Evolutionary conservation across 2,113 vertebrate genomes (phyloP).

Genomic region (Phrynocephalus versicolor): DNA sequence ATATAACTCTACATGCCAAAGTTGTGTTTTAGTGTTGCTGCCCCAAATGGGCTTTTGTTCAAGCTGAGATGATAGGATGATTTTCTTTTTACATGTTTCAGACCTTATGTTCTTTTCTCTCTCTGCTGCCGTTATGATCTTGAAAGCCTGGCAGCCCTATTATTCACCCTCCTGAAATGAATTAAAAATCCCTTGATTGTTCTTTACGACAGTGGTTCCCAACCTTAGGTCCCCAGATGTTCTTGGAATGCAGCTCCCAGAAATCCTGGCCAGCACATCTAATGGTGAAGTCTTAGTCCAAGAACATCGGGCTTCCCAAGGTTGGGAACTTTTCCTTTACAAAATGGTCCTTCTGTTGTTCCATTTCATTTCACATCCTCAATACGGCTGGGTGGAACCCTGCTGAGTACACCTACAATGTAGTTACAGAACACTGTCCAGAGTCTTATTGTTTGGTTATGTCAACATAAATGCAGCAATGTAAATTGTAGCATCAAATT

Average conservation of each 20-base stretch:
- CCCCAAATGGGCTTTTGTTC: background rate
- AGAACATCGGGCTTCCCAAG: no score
- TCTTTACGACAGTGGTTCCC: background rate
- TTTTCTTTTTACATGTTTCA: background rate
- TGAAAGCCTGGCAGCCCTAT: background rate
- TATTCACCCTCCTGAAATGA: background rate
- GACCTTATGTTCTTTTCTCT: background rate
- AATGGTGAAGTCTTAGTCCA: no score
- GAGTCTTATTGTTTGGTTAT: no score
- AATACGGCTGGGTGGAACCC: background rate
- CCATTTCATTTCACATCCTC: background rate
- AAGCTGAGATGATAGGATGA: background rate
- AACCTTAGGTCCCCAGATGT: no score
- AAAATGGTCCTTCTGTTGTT: background rate
- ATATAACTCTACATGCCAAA: background rate
- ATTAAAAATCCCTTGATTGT: background rate
- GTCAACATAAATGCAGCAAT: no score
- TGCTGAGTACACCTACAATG: background rate
- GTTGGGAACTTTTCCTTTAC: background rate
- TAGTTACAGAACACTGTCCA: no score
- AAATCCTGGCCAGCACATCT: no score
- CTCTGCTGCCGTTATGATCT: background rate
- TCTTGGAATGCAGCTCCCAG: no score
- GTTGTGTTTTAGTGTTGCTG: background rate
- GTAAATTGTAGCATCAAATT: no score